Percentiles rank a stretch among this genome's conserved stretches.
Conservation (phyloP, 2,888 invertebrate genomes). For the Drosophila hamatofila region DNA sequence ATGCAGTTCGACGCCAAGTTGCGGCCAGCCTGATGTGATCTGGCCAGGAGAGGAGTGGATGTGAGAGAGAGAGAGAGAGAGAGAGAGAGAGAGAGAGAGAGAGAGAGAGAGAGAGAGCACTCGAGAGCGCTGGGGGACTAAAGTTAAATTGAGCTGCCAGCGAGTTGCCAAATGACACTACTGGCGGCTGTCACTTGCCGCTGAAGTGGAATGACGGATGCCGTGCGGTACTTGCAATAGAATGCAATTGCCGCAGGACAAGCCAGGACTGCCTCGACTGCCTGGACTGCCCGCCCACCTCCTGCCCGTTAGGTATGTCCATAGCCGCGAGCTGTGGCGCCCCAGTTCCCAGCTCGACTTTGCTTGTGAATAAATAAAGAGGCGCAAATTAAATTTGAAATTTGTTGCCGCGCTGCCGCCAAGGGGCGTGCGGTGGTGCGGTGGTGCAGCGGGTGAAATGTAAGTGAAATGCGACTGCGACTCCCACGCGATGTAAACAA, state of each 20-base stretch:
- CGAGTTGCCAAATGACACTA: constrained; percentile 21
- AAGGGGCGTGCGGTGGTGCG: neutral
- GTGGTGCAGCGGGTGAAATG: neutral
- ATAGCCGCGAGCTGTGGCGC: constrained; percentile 32
- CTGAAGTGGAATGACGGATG: constrained; percentile 41
- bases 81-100: neutral
- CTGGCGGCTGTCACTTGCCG: constrained; percentile 37
- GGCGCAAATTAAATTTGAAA: constrained; percentile 73
- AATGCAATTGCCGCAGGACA: constrained; percentile 31
- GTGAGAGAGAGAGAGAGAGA: neutral
- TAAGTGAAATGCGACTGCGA: neutral
- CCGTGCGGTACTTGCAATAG: constrained; percentile 32
- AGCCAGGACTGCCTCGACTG: neutral
- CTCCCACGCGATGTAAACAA: neutral
- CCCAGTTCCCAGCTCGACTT: constrained; percentile 41
- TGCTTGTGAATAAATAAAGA: constrained; percentile 68
- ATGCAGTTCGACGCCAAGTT: constrained; percentile 8
- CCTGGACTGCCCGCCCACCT: neutral
- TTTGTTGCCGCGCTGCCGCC: constrained; percentile 38
- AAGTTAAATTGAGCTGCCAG: constrained; percentile 59
- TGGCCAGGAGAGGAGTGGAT: too few relatives aligned
- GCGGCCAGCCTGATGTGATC: neutral
- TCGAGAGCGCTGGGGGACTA: constrained; percentile 25
- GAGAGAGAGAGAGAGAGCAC: neutral
- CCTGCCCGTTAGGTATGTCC: neutral